Percentiles rank a stretch among this genome's conserved stretches.
Conservation (phyloP, 2,113 vertebrate genomes). For the Phycodurus eques region DNA sequence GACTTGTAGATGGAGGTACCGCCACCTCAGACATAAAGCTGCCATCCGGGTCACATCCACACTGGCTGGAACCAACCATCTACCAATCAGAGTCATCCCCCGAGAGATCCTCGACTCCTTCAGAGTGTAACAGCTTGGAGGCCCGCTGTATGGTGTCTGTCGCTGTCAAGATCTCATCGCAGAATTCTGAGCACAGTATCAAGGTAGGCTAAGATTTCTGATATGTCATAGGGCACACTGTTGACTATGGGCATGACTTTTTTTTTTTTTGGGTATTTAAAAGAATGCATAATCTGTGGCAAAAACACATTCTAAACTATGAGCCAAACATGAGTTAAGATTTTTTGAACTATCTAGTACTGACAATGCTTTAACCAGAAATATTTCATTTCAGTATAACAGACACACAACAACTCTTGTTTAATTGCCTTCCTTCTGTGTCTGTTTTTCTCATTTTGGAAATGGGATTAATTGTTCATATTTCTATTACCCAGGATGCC, state of each 20-base stretch:
- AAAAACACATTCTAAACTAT: neutral
- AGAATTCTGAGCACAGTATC: conserved; percentile 86
- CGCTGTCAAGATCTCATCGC: conserved; percentile 88
- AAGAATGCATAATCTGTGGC: too few relatives aligned
- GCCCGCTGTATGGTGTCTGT: conserved; percentile 88
- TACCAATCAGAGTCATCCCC: conserved; percentile 83
- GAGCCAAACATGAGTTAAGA: neutral
- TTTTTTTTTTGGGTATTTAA: too few relatives aligned
- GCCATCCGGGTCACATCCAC: conserved; percentile 83
- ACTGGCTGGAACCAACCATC: conserved; percentile 92
- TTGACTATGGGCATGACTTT: neutral
- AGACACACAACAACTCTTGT: neutral
- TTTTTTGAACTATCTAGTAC: too few relatives aligned
- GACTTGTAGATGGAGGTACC: conserved; percentile 79
- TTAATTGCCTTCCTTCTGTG: neutral
- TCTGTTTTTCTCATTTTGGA: neutral
- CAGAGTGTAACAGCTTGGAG: conserved; percentile 84
- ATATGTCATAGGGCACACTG: neutral
- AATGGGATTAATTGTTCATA: neutral
- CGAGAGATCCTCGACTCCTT: conserved; percentile 69
- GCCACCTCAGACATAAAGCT: conserved; percentile 78
- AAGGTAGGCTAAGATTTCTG: conserved; percentile 75
- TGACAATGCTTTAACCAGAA: too few relatives aligned
- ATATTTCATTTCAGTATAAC: too few relatives aligned
- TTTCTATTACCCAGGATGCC: neutral